Conservation (phyloP, 2,113 vertebrate species). For the Thalassarche chlororhynchos region DNA sequence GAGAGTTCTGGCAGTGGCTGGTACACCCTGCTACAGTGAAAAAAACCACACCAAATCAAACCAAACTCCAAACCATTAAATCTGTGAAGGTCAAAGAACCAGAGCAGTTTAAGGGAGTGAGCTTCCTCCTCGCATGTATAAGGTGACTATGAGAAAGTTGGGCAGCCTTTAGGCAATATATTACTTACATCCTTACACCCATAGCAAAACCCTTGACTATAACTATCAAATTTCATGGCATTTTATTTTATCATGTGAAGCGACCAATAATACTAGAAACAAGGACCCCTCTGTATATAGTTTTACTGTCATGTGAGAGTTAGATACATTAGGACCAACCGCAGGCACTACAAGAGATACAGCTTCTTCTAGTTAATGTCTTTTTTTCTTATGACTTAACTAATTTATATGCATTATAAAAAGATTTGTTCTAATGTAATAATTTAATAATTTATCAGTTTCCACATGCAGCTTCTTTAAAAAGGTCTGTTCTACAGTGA, state of each 20-base stretch:
- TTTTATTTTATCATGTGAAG: not conserved
- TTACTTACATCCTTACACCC: not conserved
- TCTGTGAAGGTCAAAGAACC: not conserved
- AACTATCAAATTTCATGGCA: not conserved
- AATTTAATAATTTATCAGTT: not conserved
- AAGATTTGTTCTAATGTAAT: not conserved
- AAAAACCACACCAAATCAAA: not conserved
- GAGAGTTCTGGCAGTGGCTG: not conserved
- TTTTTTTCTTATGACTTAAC: not conserved
- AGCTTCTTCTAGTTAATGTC: not conserved
- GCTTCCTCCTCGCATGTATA: not conserved
- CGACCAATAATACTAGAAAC: not conserved
- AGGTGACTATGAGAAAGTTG: not conserved
- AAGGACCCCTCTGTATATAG: not conserved
- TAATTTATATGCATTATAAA: not conserved
- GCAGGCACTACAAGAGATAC: not conserved
- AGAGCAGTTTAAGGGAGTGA: not conserved
- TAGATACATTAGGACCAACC: not conserved
- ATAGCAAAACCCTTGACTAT: not conserved
- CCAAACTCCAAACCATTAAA: not conserved
- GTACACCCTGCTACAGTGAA: not conserved
- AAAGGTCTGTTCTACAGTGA: not conserved
- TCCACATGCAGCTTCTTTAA: not conserved
- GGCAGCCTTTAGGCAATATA: not conserved
- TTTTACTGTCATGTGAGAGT: not conserved